These are phyloP conservation scores for Notarius quadriscutis DNA, from an alignment of 2,113 vertebrate species.

Conservation along the genomic window DNA sequence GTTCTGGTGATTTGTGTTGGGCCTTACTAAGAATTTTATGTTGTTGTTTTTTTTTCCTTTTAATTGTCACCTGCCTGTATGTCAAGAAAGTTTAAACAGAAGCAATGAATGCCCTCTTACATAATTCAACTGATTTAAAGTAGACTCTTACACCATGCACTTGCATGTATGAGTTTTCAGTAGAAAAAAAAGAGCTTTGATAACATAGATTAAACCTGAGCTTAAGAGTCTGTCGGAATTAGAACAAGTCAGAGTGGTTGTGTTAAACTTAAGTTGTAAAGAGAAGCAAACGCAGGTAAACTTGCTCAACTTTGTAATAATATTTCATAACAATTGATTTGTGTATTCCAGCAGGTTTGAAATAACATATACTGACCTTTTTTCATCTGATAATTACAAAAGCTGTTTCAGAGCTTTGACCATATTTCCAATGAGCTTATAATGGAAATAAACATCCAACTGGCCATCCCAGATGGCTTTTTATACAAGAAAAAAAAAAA, in stretches of 20 bases:
- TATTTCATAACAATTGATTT: not conserved
- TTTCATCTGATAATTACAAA: not conserved
- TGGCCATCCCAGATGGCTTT: not conserved
- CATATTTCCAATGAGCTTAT: not conserved
- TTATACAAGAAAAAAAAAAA: not conserved
- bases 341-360: not conserved
- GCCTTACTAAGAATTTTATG: not conserved
- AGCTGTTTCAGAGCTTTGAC: not conserved
- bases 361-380: not conserved
- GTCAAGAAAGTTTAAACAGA: constrained; percentile 7
- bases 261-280: not conserved
- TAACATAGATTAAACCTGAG: not conserved
- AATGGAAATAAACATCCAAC: not conserved
- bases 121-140: not conserved
- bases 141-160: too few species aligned
- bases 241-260: not conserved
- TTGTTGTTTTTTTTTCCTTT: too few species aligned
- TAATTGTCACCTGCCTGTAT: not conserved
- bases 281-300: not conserved
- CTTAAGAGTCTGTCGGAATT: not conserved
- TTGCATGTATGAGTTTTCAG: not conserved
- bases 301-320: not conserved
- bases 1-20: not conserved
- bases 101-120: not conserved
- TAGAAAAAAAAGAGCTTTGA: constrained; percentile 5